Percentiles rank a stretch among this genome's conserved stretches.
Conservation (phyloP, 2,888 invertebrate genomes). For the Zygogramma bicolorata region DNA sequence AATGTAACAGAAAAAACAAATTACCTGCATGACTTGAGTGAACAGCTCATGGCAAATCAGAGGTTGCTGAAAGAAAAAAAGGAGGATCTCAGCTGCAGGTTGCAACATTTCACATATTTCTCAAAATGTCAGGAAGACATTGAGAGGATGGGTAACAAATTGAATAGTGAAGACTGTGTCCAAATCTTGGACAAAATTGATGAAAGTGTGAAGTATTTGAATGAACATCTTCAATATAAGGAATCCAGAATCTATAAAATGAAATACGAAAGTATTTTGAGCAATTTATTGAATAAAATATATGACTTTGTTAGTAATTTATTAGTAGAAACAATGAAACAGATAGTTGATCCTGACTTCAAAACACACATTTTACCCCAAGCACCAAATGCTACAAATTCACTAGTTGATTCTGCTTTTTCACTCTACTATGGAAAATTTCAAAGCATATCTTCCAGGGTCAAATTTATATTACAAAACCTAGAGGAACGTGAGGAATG, state of each 20-base stretch:
- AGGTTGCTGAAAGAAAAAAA: conserved; percentile 84
- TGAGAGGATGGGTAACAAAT: conserved; percentile 52
- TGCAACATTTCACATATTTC: conserved; percentile 89
- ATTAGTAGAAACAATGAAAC: conserved; percentile 83
- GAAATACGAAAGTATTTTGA: conserved; percentile 87
- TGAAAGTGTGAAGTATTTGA: conserved; percentile 85
- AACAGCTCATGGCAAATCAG: conserved; percentile 91
- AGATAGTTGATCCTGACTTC: conserved; percentile 70
- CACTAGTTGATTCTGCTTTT: conserved; percentile 75
- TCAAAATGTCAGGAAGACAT: conserved; percentile 57
- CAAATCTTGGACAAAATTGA: conserved; percentile 87
- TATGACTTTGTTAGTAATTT: conserved; percentile 83
- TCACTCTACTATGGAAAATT: conserved; percentile 95
- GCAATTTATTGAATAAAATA: conserved; percentile 83
- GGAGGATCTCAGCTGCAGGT: conserved; percentile 81
- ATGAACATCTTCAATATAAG: conserved; percentile 85
- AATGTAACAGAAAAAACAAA: conserved; percentile 93
- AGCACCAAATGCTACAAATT: conserved; percentile 58
- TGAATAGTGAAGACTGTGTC: conserved; percentile 82
- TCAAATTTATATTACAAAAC: conserved; percentile 84
- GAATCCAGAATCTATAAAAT: conserved; percentile 86
- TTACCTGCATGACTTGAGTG: conserved; percentile 90
- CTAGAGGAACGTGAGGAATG: conserved; percentile 82
- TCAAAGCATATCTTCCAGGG: conserved; percentile 89
- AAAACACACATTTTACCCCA: conserved; percentile 53